These are phyloP conservation scores for Myiagra hebetior DNA, from an alignment of 2,113 vertebrate species.

Conservation along the genomic window DNA sequence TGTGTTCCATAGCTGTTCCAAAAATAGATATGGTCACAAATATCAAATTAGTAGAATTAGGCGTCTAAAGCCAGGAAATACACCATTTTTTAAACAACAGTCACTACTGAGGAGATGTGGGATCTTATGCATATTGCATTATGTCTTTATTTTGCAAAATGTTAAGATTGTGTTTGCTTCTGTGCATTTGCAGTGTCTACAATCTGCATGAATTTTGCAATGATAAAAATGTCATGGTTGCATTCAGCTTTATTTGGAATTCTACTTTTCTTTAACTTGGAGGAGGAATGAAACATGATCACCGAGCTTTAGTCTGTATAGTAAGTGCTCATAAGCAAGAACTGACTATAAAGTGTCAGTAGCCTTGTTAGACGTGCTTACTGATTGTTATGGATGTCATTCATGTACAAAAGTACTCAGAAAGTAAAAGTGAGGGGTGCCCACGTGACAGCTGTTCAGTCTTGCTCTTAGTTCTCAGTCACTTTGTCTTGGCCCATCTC, in stretches of 20 bases:
- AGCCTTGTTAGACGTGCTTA: not conserved
- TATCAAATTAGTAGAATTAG: not conserved
- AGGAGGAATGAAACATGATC: not conserved
- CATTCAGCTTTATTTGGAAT: not conserved
- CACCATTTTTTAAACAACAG: not conserved
- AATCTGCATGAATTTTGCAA: not conserved
- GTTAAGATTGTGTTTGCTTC: not conserved
- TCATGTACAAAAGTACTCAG: not conserved
- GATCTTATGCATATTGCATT: not conserved
- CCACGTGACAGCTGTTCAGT: not conserved
- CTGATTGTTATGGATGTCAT: not conserved
- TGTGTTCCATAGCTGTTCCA: not conserved
- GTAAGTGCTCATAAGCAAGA: not conserved
- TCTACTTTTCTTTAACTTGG: not conserved
- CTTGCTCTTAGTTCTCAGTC: not conserved
- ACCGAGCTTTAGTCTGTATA: not conserved
- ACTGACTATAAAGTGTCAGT: not conserved
- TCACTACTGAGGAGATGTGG: not conserved
- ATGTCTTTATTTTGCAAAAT: not conserved
- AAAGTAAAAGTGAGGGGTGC: not conserved
- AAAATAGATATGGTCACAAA: slow-evolving; percentile 4
- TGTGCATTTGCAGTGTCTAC: not conserved
- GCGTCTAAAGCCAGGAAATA: not conserved
- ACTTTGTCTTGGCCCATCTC: not conserved
- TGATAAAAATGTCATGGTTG: not conserved